A percentile compares a stretch with the other conserved stretches of the same genome.
phyloP scores from a whole-genome alignment of 2,113 vertebrate genomes.

The Calyptomena viridis region DNA sequence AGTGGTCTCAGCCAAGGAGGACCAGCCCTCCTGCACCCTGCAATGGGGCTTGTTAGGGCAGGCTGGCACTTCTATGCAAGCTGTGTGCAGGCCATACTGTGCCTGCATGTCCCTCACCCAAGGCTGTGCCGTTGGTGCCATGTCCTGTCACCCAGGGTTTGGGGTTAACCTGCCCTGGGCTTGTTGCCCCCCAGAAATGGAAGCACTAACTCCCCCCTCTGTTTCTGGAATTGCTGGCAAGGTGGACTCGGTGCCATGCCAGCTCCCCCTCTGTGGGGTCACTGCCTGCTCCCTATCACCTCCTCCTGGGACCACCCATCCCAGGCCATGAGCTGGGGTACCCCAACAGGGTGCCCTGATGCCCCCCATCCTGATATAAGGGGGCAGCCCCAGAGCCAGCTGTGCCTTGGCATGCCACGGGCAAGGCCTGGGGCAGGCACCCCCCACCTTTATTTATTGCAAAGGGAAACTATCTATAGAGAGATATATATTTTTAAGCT shows the following conservation, averaged over 20 bases:
- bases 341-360: background rate
- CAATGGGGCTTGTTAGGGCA: background rate
- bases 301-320: conserved; percentile 16
- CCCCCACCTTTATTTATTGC: conserved; percentile 66
- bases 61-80: conserved; percentile 63
- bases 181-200: conserved; percentile 53
- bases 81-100: background rate
- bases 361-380: background rate
- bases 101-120: background rate
- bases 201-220: conserved; percentile 58
- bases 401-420: background rate
- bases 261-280: background rate
- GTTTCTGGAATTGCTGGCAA: conserved; percentile 62
- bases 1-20: background rate
- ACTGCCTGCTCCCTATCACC: conserved; percentile 33
- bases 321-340: background rate
- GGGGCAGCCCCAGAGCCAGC: background rate
- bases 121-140: background rate
- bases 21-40: background rate
- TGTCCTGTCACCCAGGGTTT: background rate
- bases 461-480: conserved; percentile 73
- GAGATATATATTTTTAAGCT: conserved; percentile 72
- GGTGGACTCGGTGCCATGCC: background rate
- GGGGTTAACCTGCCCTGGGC: background rate
- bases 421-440: background rate